Evolutionary conservation across 2,797 vertebrate genomes (phyloP).

Genomic region (Myotis pilosus): DNA sequence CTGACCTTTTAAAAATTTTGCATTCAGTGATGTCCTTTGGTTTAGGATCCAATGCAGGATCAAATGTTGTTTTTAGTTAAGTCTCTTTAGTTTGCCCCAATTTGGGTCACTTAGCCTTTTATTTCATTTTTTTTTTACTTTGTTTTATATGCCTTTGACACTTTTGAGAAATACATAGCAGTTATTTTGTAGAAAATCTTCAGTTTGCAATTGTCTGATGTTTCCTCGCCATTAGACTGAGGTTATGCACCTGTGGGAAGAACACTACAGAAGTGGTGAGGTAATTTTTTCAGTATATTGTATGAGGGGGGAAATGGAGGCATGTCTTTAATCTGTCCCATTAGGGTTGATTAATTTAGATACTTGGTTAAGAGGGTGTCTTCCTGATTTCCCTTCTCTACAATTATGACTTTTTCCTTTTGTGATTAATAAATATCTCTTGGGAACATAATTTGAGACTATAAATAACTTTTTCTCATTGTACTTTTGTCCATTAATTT

Average conservation of each 20-base stretch:
- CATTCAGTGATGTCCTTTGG: background rate
- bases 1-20: background rate
- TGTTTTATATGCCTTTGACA: background rate
- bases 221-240: background rate
- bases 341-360: background rate
- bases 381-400: background rate
- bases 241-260: background rate
- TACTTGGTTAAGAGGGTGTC: background rate
- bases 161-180: background rate
- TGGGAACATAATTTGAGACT: background rate
- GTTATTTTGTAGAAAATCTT: background rate
- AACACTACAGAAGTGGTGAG: background rate
- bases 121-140: background rate
- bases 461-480: background rate
- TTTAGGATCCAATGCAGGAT: background rate
- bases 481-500: too few species aligned
- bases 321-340: background rate
- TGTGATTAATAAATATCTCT: background rate
- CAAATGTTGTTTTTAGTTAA: background rate
- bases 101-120: background rate
- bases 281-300: background rate
- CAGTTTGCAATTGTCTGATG: background rate
- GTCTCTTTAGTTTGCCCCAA: background rate
- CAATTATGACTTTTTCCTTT: background rate
- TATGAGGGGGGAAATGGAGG: background rate